Evolutionary conservation across 2,888 invertebrate genomes (phyloP), one percentile per base, ranked within the genome.

Genomic region (Eristalis pertinax): DNA sequence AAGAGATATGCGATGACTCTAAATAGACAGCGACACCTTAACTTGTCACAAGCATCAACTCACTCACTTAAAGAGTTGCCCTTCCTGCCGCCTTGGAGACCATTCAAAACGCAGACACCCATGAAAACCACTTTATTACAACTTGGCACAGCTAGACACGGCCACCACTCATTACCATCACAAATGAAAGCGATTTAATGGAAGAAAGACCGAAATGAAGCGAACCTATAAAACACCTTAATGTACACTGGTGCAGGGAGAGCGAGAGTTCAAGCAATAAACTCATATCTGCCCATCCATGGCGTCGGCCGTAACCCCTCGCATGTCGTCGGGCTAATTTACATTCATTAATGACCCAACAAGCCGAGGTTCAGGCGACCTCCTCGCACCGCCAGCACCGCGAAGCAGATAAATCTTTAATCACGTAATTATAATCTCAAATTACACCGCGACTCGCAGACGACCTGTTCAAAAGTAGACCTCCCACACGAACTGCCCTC

Each of bases 351-450:
- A 80, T 29, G 35, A 41, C 35, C 58, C 24, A 43, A 58, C 38
- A 1, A 24, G 58, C 58, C 22, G 3, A 24, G 15, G 60, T 60
- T 60, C 60, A 50, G 50, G 50, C 50, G 50, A 50, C 50, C 50
- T 19, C 50, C 50, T 8, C 50, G 50, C 19, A 19, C 50, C 50
- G 2, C 24, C 26, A 60, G 4, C 15, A 13, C 60, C 60, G 15
- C 60, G 7, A 8, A 50, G 7, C 50, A 26, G 60, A 60, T 60
- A 26, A 60, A 60, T 60, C 60, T 60, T 60, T 60, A 60, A 60
- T 60, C 60, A 60, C 26, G 15, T 41, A 80, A 80, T 68, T 80
- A 74, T 67, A 73, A 38, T 63, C 73, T 68, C 38, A 62, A 74
- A 67, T 79, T 79, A 80, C 73, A 32, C 22, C 24, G 22, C 35